Conservation (phyloP, 2,888 invertebrate species). For the Dicycla oo region DNA sequence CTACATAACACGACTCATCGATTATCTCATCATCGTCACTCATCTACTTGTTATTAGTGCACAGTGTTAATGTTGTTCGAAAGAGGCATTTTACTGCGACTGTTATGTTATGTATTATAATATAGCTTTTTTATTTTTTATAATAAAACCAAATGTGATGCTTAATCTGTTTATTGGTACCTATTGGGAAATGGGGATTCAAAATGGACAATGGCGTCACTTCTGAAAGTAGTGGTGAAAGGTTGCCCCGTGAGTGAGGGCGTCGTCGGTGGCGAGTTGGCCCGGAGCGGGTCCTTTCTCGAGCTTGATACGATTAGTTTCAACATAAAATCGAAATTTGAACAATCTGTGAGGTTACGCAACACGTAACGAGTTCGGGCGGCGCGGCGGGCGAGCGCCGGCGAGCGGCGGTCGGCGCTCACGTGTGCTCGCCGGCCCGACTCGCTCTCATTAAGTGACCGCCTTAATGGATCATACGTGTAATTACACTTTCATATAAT, state of each 20-base stretch:
- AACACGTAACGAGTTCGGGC: slow-evolving; percentile 67
- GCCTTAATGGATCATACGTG: slow-evolving; percentile 80
- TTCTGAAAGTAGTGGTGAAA: slow-evolving; percentile 87
- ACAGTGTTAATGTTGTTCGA: slow-evolving; percentile 87
- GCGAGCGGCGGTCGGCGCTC: slow-evolving; percentile 49
- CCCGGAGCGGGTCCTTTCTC: slow-evolving; percentile 79
- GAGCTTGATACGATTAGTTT: slow-evolving; percentile 75
- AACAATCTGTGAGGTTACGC: slow-evolving; percentile 78
- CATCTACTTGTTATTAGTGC: slow-evolving; percentile 89
- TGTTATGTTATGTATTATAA: slow-evolving; percentile 89
- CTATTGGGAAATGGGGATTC: slow-evolving; percentile 69
- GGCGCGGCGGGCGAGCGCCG: slow-evolving; percentile 45
- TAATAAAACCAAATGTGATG: slow-evolving; percentile 87
- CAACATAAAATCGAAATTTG: slow-evolving; percentile 77
- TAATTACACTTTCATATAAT: slow-evolving; percentile 81
- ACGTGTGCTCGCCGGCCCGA: slow-evolving; percentile 52
- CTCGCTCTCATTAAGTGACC: slow-evolving; percentile 75
- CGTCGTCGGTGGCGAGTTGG: slow-evolving; percentile 65
- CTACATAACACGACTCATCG: slow-evolving; percentile 72
- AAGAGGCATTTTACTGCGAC: slow-evolving; percentile 85
- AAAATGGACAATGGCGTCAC: slow-evolving; percentile 77
- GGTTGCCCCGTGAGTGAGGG: slow-evolving; percentile 79
- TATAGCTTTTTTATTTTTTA: slow-evolving; percentile 87
- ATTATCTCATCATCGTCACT: slow-evolving; percentile 78
- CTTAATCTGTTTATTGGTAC: slow-evolving; percentile 79